These are phyloP conservation scores for Hemiscyllium ocellatum DNA, from an alignment of 2,113 vertebrate species.

Conservation along the genomic window DNA sequence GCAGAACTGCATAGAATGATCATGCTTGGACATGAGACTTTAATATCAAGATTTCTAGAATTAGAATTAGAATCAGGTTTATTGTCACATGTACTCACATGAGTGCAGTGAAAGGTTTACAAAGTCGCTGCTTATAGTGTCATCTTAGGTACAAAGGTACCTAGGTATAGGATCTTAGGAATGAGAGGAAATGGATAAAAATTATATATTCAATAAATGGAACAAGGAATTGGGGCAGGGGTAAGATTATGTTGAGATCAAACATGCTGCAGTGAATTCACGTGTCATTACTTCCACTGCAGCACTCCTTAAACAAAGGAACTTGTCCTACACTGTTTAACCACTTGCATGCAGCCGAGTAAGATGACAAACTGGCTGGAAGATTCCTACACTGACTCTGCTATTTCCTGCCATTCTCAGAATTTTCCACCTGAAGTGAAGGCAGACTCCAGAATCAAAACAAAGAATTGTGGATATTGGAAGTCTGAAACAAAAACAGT, in stretches of 20 bases:
- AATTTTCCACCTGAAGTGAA: background rate
- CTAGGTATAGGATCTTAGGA: too few species aligned
- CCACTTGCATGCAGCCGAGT: background rate
- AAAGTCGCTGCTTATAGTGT: too few species aligned
- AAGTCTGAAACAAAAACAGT: too few species aligned
- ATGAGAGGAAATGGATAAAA: background rate
- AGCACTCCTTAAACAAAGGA: background rate
- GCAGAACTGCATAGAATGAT: background rate
- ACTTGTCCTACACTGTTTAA: background rate
- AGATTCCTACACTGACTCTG: background rate
- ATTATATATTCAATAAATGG: background rate
- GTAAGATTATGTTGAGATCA: background rate
- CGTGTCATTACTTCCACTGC: background rate
- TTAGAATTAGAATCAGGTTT: too few species aligned
- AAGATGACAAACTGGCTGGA: background rate
- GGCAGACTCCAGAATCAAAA: too few species aligned
- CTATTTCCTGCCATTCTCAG: background rate
- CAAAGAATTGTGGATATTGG: too few species aligned
- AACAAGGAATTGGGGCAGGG: background rate
- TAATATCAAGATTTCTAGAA: background rate
- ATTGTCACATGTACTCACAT: too few species aligned
- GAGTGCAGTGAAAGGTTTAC: too few species aligned
- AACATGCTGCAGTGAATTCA: background rate
- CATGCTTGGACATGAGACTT: background rate
- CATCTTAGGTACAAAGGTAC: too few species aligned